A percentile compares a stretch with the other conserved stretches of the same genome.
Evolutionary conservation across 2,888 invertebrate genomes (phyloP).

Genomic region (Clepsis dumicolana): DNA sequence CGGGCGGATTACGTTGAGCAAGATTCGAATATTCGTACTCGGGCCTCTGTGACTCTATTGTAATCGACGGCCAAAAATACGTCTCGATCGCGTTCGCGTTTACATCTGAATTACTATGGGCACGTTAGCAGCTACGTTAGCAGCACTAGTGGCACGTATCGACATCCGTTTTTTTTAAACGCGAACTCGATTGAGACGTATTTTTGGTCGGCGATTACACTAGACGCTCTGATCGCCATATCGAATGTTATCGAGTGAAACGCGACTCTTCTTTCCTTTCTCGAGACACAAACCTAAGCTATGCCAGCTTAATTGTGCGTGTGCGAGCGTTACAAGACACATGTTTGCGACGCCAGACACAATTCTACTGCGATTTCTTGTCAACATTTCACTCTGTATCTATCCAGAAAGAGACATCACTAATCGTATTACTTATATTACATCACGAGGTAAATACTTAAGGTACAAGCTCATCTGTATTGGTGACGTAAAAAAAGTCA

Average conservation of each 20-base stretch:
- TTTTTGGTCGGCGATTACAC: no score
- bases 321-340: slow-evolving; percentile 74
- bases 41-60: no score
- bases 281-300: not conserved
- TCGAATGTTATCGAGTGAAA: not conserved
- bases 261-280: not conserved
- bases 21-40: no score
- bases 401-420: slow-evolving; percentile 9
- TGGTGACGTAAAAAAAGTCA: slow-evolving; percentile 20
- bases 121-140: no score
- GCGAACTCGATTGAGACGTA: no score
- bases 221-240: not conserved
- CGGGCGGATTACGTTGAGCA: no score
- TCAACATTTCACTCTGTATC: slow-evolving; percentile 21
- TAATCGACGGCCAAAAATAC: no score
- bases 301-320: slow-evolving; percentile 22
- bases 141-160: no score
- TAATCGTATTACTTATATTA: slow-evolving; percentile 2
- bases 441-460: not conserved
- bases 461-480: not conserved
- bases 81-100: no score
- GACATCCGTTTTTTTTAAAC: no score
- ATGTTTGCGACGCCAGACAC: slow-evolving; percentile 54
- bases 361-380: slow-evolving; percentile 19
- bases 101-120: no score